phyloP scores from a whole-genome alignment of 2,797 vertebrate genomes.

The Thaleichthys pacificus region DNA sequence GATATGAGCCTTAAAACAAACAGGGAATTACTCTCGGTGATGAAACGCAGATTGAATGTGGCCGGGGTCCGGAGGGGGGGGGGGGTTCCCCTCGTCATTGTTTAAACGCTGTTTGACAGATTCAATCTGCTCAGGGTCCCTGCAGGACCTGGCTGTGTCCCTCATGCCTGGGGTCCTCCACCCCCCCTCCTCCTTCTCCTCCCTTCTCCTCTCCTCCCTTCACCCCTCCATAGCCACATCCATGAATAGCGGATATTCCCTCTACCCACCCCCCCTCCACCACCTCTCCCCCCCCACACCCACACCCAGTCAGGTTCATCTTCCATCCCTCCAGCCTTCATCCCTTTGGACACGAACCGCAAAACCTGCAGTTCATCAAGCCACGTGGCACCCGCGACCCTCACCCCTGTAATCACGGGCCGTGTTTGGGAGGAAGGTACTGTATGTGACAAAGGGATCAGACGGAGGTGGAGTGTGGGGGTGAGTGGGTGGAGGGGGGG shows the following conservation, averaged over 20 bases:
- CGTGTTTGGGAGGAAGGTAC: constrained; percentile 73
- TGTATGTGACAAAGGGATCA: constrained; percentile 71
- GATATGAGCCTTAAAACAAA: constrained; percentile 74
- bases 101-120: constrained; percentile 85
- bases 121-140: constrained; percentile 83
- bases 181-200: neutral
- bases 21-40: constrained; percentile 87
- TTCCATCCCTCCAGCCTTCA: neutral
- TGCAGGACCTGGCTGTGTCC: constrained; percentile 76
- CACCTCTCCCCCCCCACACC: neutral
- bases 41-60: constrained; percentile 86
- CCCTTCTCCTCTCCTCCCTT: neutral
- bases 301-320: neutral
- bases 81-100: constrained; percentile 71
- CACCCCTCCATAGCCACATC: neutral
- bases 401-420: constrained; percentile 71
- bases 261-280: neutral
- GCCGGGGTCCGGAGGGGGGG: constrained; percentile 72
- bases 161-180: constrained; percentile 79
- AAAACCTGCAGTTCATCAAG: neutral
- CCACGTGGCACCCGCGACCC: neutral
- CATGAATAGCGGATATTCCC: neutral
- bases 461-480: constrained; percentile 39
- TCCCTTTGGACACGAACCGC: neutral
- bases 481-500: neutral